Evolutionary conservation across 2,888 invertebrate genomes (phyloP).

Genomic region (Dioctria linearis): DNA sequence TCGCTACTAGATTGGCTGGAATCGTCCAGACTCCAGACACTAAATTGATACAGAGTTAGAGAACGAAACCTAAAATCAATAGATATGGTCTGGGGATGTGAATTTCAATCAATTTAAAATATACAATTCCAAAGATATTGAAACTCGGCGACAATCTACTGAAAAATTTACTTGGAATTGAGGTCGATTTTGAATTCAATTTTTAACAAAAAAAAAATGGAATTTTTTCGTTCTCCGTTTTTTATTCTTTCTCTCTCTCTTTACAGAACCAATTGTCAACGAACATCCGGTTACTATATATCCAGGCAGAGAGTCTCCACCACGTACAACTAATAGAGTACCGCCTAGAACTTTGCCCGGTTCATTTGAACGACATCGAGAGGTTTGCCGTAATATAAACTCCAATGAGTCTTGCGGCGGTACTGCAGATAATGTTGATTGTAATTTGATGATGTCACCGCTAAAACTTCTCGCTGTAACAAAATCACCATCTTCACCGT

Average conservation of each 20-base stretch:
- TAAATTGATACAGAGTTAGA: conserved; percentile 18
- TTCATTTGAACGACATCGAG: conserved; percentile 84
- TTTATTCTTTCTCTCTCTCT: conserved; percentile 40
- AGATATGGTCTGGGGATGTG: background rate
- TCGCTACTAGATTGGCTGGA: no score
- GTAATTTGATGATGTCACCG: conserved; percentile 45
- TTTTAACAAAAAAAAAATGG: background rate
- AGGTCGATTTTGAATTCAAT: background rate
- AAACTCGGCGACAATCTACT: background rate
- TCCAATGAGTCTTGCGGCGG: background rate
- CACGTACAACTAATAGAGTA: conserved; percentile 71
- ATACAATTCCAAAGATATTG: background rate
- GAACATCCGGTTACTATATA: conserved; percentile 80
- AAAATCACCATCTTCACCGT: conserved; percentile 71
- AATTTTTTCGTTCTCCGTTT: conserved; percentile 1
- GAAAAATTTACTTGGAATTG: background rate
- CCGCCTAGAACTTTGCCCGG: conserved; percentile 81
- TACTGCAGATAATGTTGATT: conserved; percentile 24
- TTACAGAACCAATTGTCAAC: conserved; percentile 71
- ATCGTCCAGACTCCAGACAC: conserved; percentile 31
- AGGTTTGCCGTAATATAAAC: conserved; percentile 77
- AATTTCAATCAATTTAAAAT: conserved; percentile 33
- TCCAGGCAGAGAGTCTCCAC: conserved; percentile 72
- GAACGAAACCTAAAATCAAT: no score
- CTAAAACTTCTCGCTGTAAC: conserved; percentile 53